A percentile compares a stretch with the other conserved stretches of the same genome.
Evolutionary conservation across 2,797 vertebrate genomes (phyloP).

Genomic region (Agapornis canus): DNA sequence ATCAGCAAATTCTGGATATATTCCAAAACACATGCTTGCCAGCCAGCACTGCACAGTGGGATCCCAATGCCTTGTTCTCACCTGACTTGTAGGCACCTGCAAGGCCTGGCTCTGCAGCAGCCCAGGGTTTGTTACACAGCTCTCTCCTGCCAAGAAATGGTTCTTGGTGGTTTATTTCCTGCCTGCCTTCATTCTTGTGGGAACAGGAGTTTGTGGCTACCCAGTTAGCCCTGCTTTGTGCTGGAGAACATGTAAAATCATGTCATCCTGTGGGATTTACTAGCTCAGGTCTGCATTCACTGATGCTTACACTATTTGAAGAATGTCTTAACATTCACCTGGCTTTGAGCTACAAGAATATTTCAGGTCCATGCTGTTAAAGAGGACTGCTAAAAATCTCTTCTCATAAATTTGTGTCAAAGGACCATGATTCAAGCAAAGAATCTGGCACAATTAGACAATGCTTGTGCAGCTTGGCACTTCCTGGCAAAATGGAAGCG

Average conservation of each 20-base stretch:
- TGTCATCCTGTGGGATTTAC: background rate
- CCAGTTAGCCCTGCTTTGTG: background rate
- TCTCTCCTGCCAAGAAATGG: background rate
- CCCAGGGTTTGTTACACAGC: background rate
- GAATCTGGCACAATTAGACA: background rate
- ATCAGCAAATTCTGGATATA: fast-evolving
- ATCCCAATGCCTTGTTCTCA: background rate
- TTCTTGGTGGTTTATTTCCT: background rate
- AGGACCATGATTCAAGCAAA: background rate
- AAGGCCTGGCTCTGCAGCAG: too few species aligned
- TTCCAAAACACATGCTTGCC: fast-evolving
- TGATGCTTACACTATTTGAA: background rate
- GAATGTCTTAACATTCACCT: background rate
- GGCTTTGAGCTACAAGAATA: background rate
- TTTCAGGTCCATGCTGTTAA: background rate
- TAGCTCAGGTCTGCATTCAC: background rate
- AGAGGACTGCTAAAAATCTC: background rate
- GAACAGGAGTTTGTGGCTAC: background rate
- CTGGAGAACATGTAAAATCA: background rate
- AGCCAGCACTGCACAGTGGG: fast-evolving
- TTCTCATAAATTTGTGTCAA: background rate
- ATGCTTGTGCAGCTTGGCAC: background rate
- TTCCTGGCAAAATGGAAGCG: background rate
- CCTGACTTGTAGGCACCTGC: fast-evolving
- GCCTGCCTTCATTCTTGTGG: background rate